Conservation (phyloP, 53 echinoderm and acorn worm genomes). For the Glandiceps talaboti region DNA sequence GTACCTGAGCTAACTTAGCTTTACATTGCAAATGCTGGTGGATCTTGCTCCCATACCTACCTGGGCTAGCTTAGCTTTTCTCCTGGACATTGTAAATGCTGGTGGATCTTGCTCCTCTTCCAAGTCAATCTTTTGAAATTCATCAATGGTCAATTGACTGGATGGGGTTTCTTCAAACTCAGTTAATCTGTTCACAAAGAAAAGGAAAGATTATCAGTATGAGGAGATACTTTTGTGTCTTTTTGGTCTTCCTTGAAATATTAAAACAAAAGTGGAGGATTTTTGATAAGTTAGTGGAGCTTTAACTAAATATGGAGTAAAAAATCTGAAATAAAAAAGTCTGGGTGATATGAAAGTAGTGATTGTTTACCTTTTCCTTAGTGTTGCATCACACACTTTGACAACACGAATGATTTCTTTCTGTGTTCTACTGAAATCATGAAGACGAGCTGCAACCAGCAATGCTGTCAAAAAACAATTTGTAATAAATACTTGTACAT, state of each 20-base stretch:
- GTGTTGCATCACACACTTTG: slow-evolving; percentile 92
- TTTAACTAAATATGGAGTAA: no score
- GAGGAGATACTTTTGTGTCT: background rate
- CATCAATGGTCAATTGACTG: slow-evolving; percentile 82
- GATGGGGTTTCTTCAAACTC: slow-evolving; percentile 98
- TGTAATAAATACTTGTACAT: no score
- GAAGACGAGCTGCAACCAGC: slow-evolving; percentile 78
- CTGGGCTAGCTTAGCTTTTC: slow-evolving; percentile 80
- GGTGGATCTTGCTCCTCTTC: slow-evolving; percentile 97
- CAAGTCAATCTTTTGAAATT: slow-evolving; percentile 89
- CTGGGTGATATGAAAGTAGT: no score
- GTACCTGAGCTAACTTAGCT: no score
- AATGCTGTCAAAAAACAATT: slow-evolving; percentile 46
- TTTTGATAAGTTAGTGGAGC: no score
- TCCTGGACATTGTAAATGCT: slow-evolving; percentile 60
- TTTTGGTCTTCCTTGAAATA: no score
- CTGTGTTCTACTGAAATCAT: slow-evolving; percentile 89
- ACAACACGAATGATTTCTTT: slow-evolving; percentile 85
- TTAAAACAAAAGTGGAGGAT: no score
- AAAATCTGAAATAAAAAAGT: no score
- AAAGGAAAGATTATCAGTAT: background rate
- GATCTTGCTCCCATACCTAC: no score
- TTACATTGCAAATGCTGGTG: no score
- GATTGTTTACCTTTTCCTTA: slow-evolving; percentile 83
- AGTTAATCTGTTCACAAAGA: slow-evolving; percentile 39